Evolutionary conservation across 2,113 vertebrate species (phyloP).

Genomic region (Micronisus gabar): DNA sequence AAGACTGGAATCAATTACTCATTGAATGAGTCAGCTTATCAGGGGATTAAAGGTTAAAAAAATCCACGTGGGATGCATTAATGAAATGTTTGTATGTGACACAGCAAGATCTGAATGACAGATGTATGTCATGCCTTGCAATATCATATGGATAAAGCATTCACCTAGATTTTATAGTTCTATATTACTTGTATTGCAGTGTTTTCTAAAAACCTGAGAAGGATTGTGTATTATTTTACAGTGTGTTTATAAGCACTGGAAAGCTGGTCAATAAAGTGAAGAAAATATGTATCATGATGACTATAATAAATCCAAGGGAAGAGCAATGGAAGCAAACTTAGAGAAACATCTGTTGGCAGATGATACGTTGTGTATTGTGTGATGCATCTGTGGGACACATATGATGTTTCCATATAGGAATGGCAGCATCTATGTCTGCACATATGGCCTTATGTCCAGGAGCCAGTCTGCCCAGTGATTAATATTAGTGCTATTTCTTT

Average conservation of each 20-base stretch:
- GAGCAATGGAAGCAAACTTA: background rate
- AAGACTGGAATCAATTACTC: background rate
- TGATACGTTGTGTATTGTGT: background rate
- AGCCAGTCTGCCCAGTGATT: background rate
- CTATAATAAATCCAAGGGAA: background rate
- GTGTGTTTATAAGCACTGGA: background rate
- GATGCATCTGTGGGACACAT: fast-evolving
- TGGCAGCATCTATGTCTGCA: background rate
- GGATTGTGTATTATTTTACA: background rate
- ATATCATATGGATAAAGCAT: background rate
- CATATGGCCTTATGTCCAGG: background rate
- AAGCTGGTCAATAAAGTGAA: background rate
- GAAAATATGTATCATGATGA: background rate
- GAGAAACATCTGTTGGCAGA: background rate
- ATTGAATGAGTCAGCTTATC: background rate
- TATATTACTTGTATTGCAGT: background rate
- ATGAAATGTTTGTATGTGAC: background rate
- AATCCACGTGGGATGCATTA: background rate
- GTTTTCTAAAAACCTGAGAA: background rate
- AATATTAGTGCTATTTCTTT: background rate
- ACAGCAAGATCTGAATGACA: background rate
- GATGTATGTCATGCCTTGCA: background rate
- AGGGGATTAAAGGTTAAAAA: background rate
- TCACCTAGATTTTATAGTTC: background rate
- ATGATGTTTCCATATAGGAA: background rate